Evolutionary conservation across 2,888 invertebrate species (phyloP).

Genomic region (Pyrrhosoma nymphula): DNA sequence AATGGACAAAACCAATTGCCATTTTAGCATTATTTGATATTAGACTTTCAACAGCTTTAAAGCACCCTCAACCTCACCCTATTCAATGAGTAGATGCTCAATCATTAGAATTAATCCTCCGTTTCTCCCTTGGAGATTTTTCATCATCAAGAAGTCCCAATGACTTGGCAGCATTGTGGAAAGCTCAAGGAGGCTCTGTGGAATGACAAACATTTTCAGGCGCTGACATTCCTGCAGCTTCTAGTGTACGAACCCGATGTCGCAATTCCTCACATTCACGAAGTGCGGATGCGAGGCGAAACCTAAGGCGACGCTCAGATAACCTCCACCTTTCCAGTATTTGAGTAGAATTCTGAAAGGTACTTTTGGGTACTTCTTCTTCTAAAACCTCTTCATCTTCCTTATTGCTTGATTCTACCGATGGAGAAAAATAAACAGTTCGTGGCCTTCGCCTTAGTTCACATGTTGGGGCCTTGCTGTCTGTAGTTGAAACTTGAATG

Average conservation of each 20-base stretch:
- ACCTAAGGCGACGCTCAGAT: constrained; percentile 56
- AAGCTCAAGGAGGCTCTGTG: constrained; percentile 47
- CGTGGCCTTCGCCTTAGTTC: constrained; percentile 51
- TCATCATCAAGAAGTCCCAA: constrained; percentile 26
- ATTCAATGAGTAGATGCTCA: constrained; percentile 40
- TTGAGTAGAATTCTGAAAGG: constrained; percentile 53
- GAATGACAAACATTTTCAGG: constrained; percentile 26
- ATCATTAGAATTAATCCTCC: constrained; percentile 38
- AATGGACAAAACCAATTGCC: constrained; percentile 65
- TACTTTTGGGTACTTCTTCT: constrained; percentile 50
- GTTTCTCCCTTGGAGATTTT: constrained; percentile 51
- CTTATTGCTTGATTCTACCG: constrained; percentile 57
- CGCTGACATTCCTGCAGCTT: constrained; percentile 26
- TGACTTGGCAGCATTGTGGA: neutral
- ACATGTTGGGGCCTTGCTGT: constrained; percentile 50
- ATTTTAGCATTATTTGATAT: constrained; percentile 13
- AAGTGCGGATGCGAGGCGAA: constrained; percentile 47
- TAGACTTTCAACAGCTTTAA: constrained; percentile 35
- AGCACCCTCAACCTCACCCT: constrained; percentile 29
- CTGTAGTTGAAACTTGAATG: constrained; percentile 53
- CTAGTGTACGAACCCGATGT: constrained; percentile 33
- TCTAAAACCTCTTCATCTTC: constrained; percentile 41
- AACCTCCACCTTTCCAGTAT: constrained; percentile 57
- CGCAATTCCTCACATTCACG: constrained; percentile 57
- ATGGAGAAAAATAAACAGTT: constrained; percentile 60